phyloP scores from a whole-genome alignment of 2,113 vertebrate species.

The Thalassarche chlororhynchos region DNA sequence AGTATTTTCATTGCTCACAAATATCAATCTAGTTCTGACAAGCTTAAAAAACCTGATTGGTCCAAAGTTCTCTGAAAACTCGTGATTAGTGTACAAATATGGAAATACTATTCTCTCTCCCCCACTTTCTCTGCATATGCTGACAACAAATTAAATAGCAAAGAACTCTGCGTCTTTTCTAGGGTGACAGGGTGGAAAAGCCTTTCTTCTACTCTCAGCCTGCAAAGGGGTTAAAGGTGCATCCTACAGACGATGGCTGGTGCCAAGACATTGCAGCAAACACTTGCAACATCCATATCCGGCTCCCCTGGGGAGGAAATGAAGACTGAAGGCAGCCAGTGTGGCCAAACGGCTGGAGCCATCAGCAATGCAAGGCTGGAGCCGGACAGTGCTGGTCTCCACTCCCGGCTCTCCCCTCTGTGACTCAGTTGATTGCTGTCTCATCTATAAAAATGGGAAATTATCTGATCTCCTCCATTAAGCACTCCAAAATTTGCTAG shows the following conservation, averaged over 20 bases:
- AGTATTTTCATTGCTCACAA: background rate
- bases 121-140: background rate
- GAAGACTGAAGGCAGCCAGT: background rate
- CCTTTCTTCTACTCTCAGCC: background rate
- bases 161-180: background rate
- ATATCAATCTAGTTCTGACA: background rate
- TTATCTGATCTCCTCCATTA: background rate
- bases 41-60: background rate
- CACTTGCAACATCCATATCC: background rate
- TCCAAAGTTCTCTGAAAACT: background rate
- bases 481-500: background rate
- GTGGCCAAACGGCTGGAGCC: background rate
- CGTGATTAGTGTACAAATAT: background rate
- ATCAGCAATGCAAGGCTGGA: background rate
- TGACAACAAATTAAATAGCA: background rate
- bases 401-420: background rate
- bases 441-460: background rate
- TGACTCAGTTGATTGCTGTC: background rate
- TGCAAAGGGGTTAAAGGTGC: background rate
- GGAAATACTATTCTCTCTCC: background rate
- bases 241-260: background rate
- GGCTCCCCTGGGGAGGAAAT: background rate
- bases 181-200: background rate
- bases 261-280: background rate
- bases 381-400: background rate